A percentile compares a stretch with the other conserved stretches of the same genome.
Evolutionary conservation across 1,140 invertebrate genomes (phyloP).

Genomic region (Zaprionus nigranus): DNA sequence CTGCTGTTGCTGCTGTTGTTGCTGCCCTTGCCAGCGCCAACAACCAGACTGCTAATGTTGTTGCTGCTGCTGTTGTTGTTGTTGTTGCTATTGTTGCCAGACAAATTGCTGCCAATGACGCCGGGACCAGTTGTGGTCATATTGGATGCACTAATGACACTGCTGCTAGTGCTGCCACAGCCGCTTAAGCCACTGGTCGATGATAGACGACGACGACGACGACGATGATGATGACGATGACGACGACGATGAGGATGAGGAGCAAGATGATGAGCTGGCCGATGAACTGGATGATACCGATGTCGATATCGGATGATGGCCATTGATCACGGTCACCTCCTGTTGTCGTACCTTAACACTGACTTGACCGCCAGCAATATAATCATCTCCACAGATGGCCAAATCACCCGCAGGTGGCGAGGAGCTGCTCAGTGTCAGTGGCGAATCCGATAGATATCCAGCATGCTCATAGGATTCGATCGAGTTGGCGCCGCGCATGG

Average conservation of each 20-base stretch:
- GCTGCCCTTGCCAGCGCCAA: slow-evolving; percentile 63
- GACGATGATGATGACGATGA: slow-evolving; percentile 50
- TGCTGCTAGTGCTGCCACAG: slow-evolving; percentile 76
- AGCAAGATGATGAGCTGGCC: slow-evolving; percentile 77
- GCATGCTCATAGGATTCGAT: slow-evolving; percentile 91
- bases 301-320: slow-evolving; percentile 80
- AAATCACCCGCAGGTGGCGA: slow-evolving; percentile 92
- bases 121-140: slow-evolving; percentile 63
- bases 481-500: slow-evolving; percentile 94
- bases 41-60: slow-evolving; percentile 63
- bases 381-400: slow-evolving; percentile 89
- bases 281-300: slow-evolving; percentile 77
- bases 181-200: slow-evolving; percentile 78
- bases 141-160: slow-evolving; percentile 64
- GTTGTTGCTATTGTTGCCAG: slow-evolving; percentile 23
- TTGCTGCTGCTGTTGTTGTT: slow-evolving; percentile 40
- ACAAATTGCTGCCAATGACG: slow-evolving; percentile 77
- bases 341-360: slow-evolving; percentile 63
- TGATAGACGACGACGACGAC: slow-evolving; percentile 65
- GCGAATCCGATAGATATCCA: slow-evolving; percentile 88
- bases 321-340: slow-evolving; percentile 69
- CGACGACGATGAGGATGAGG: slow-evolving; percentile 66
- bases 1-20: slow-evolving; percentile 17
- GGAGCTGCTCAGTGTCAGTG: slow-evolving; percentile 91
- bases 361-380: slow-evolving; percentile 63